These are phyloP conservation scores for Tachypleus tridentatus DNA, from an alignment of 1,140 invertebrate genomes.

Conservation along the genomic window DNA sequence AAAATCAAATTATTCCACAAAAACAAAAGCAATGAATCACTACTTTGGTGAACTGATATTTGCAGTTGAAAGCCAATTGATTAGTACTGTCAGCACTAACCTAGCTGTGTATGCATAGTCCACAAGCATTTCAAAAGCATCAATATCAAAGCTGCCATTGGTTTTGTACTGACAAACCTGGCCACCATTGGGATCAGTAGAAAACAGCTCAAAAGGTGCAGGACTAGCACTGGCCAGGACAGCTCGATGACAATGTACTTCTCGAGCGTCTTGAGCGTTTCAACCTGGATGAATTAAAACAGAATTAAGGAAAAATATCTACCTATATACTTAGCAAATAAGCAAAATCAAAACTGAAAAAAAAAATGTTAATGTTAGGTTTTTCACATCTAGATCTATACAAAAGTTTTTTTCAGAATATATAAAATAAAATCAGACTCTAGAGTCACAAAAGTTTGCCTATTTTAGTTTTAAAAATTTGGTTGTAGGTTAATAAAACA, in stretches of 20 bases:
- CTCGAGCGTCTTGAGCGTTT: constrained; percentile 39
- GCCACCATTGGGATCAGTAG: constrained; percentile 38
- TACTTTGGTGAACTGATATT: constrained; percentile 2
- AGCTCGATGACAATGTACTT: constrained; percentile 59
- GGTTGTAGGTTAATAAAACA: too few relatives aligned
- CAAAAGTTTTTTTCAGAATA: too few relatives aligned
- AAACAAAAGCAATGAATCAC: too few relatives aligned
- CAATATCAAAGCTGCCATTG: constrained; percentile 51
- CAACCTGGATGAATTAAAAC: constrained; percentile 19
- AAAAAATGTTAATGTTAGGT: too few relatives aligned
- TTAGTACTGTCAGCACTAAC: constrained; percentile 30
- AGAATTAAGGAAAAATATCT: too few relatives aligned
- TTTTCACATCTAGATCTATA: too few relatives aligned
- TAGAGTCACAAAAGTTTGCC: too few relatives aligned
- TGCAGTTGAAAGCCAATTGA: constrained; percentile 4
- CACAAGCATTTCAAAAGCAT: constrained; percentile 55
- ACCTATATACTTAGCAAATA: too few relatives aligned
- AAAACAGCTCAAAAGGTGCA: constrained; percentile 65
- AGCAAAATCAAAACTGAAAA: too few relatives aligned
- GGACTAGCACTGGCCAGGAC: constrained; percentile 61
- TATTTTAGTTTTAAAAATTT: too few relatives aligned
- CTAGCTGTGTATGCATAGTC: constrained; percentile 66
- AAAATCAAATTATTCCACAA: too few relatives aligned
- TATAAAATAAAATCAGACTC: too few relatives aligned
- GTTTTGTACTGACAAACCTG: constrained; percentile 43